Conservation (phyloP, 2,113 vertebrate species). For the Plestiodon gilberti region DNA sequence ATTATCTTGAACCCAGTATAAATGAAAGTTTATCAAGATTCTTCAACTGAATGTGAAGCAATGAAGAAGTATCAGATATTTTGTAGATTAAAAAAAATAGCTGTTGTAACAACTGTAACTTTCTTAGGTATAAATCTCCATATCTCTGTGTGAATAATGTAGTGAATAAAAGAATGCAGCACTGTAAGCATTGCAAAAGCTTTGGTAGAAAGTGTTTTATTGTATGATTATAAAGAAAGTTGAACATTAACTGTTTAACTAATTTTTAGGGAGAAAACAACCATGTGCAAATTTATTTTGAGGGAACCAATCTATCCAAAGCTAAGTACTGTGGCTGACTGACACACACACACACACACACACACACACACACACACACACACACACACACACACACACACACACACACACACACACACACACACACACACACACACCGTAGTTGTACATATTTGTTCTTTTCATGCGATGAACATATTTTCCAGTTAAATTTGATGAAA, state of each 20-base stretch:
- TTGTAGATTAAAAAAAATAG: background rate
- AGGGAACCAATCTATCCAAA: background rate
- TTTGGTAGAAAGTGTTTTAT: background rate
- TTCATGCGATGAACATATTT: background rate
- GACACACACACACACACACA: too few relatives aligned
- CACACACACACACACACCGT: too few relatives aligned
- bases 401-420: too few relatives aligned
- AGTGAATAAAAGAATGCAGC: background rate
- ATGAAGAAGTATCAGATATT: background rate
- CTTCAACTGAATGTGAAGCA: background rate
- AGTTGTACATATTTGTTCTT: background rate
- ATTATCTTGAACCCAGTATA: slow-evolving; percentile 24
- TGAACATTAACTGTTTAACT: too few relatives aligned
- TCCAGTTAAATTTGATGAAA: background rate
- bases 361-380: too few relatives aligned
- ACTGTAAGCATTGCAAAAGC: background rate
- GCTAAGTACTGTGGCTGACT: background rate
- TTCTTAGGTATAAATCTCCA: background rate
- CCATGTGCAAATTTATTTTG: background rate
- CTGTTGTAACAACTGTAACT: background rate
- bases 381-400: too few relatives aligned
- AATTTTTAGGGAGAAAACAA: background rate
- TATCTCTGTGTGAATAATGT: background rate
- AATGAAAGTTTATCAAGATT: background rate
- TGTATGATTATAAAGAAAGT: background rate